Percentiles rank a stretch among this genome's conserved stretches.
Conservation (phyloP, 2,888 invertebrate species). For the Perithous albicinctus region DNA sequence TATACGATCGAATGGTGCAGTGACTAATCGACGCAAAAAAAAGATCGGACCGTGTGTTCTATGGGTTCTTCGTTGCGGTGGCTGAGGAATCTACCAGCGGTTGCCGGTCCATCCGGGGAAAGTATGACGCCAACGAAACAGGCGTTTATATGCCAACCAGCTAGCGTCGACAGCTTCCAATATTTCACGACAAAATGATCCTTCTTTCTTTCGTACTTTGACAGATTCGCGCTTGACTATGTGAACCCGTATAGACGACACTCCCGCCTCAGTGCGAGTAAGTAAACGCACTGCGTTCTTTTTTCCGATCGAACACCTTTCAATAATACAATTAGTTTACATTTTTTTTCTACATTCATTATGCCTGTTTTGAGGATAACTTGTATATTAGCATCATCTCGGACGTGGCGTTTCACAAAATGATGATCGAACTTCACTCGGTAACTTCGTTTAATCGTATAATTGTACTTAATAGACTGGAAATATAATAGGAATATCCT, state of each 20-base stretch:
- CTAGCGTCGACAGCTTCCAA: slow-evolving; percentile 7
- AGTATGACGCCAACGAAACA: slow-evolving; percentile 56
- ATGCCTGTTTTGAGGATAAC: no score
- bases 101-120: slow-evolving; percentile 56
- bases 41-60: slow-evolving; percentile 47
- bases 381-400: no score
- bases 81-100: slow-evolving; percentile 61
- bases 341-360: no score
- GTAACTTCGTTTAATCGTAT: no score
- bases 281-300: neutral
- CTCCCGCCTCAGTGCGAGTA: neutral
- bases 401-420: no score
- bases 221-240: slow-evolving; percentile 10
- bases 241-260: neutral
- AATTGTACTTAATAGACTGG: no score
- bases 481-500: no score
- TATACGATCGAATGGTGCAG: slow-evolving; percentile 56
- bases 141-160: slow-evolving; percentile 6
- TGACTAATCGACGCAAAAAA: slow-evolving; percentile 77
- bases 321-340: no score
- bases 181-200: neutral
- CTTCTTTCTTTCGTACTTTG: neutral
- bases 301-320: neutral
- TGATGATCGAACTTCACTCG: no score
- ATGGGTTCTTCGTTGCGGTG: slow-evolving; percentile 38